Percentiles rank a stretch among this genome's conserved stretches.
These are phyloP conservation scores for Zosterops lateralis DNA, from an alignment of 2,113 vertebrate species.

Conservation along the genomic window DNA sequence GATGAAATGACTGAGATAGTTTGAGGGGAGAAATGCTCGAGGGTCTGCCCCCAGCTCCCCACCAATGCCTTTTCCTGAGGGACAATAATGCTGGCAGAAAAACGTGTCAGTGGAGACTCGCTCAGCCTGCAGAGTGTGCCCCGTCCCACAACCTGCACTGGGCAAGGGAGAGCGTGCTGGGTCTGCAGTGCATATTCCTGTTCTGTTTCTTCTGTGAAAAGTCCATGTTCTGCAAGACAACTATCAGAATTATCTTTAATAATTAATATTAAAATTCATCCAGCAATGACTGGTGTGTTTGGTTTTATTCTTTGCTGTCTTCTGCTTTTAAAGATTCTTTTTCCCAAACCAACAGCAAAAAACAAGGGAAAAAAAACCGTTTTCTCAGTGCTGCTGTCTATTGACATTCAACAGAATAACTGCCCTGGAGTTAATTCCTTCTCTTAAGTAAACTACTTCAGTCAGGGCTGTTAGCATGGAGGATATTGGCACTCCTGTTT, in stretches of 20 bases:
- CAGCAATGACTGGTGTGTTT: not conserved
- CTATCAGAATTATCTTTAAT: not conserved
- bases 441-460: not conserved
- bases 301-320: not conserved
- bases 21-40: not conserved
- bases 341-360: not conserved
- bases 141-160: not conserved
- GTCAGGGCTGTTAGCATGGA: not conserved
- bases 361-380: not conserved
- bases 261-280: not conserved
- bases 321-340: not conserved
- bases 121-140: not conserved
- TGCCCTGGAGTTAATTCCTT: not conserved
- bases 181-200: not conserved
- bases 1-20: not conserved
- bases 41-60: not conserved
- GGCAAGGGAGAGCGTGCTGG: not conserved
- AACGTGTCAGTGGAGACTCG: accelerated
- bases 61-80: too few species aligned
- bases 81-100: not conserved
- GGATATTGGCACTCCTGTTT: not conserved
- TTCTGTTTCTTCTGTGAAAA: not conserved
- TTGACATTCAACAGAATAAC: not conserved
- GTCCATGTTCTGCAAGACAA: not conserved
- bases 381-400: not conserved